A percentile compares a stretch with the other conserved stretches of the same genome.
Evolutionary conservation across 2,888 invertebrate genomes (phyloP).

Genomic region (Drosophila dives): DNA sequence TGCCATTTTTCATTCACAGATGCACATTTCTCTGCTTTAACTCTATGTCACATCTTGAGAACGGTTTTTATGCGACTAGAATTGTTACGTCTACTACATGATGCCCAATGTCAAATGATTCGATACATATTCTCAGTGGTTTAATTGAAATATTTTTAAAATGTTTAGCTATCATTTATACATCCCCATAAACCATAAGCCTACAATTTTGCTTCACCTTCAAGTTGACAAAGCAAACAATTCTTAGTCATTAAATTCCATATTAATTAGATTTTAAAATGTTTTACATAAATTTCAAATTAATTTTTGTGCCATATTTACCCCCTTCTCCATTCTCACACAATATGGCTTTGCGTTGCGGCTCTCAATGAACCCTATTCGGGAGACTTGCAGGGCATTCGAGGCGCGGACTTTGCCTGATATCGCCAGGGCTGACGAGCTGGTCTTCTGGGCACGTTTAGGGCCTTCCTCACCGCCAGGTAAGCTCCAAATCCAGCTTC

Average conservation of each 20-base stretch:
- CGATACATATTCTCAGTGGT: conserved; percentile 86
- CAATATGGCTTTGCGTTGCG: conserved; percentile 92
- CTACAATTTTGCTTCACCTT: conserved; percentile 5
- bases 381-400: conserved; percentile 96
- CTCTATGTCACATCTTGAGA: neutral
- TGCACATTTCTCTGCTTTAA: conserved; percentile 8
- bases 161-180: conserved; percentile 48
- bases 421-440: conserved; percentile 95
- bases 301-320: conserved; percentile 67
- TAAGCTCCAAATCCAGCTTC: conserved; percentile 74
- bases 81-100: conserved; percentile 21
- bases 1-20: conserved; percentile 12
- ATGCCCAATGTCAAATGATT: conserved; percentile 16
- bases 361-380: conserved; percentile 96
- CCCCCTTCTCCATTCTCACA: neutral
- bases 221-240: conserved; percentile 56
- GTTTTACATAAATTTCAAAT: conserved; percentile 74
- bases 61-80: conserved; percentile 10
- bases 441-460: conserved; percentile 94
- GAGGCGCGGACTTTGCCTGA: conserved; percentile 97
- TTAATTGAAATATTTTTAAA: conserved; percentile 45
- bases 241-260: conserved; percentile 69
- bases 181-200: conserved; percentile 5
- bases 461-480: conserved; percentile 95
- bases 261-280: conserved; percentile 76